Conservation (phyloP, 1,140 invertebrate species). For the Copidosoma floridanum region DNA sequence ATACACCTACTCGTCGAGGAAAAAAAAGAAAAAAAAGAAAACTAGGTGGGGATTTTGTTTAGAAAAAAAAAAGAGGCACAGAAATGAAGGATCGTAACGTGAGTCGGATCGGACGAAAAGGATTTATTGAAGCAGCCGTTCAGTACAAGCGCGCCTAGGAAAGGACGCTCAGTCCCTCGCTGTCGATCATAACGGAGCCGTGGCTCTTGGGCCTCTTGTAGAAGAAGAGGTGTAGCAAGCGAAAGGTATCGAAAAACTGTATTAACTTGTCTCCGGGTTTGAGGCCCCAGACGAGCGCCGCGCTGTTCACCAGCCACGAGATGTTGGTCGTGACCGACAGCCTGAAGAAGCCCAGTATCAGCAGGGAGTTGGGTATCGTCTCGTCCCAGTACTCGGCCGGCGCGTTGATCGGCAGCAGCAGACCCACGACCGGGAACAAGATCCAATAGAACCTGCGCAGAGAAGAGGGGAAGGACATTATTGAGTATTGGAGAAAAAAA, state of each 20-base stretch:
- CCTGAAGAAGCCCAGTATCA: constrained; percentile 68
- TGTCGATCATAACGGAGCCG: constrained; percentile 40
- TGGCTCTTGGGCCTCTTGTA: constrained; percentile 45
- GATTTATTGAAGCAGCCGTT: too few relatives aligned
- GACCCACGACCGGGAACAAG: constrained; percentile 64
- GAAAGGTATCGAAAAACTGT: constrained; percentile 36
- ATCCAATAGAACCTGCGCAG: constrained; percentile 69
- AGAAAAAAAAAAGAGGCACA: not conserved
- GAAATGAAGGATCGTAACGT: not conserved
- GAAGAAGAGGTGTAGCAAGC: constrained; percentile 41
- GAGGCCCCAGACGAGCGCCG: constrained; percentile 68
- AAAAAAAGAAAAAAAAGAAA: too few relatives aligned
- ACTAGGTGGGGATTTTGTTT: too few relatives aligned
- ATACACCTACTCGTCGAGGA: too few relatives aligned
- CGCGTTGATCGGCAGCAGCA: constrained; percentile 71
- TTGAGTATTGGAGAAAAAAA: too few relatives aligned
- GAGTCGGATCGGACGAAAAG: not conserved
- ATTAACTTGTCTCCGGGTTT: constrained; percentile 70
- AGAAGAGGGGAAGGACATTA: constrained; percentile 4
- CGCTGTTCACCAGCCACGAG: constrained; percentile 70
- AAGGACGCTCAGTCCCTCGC: constrained; percentile 40
- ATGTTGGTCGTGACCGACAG: constrained; percentile 62
- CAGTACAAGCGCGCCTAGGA: too few relatives aligned
- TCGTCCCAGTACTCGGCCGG: constrained; percentile 76
- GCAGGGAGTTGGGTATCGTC: constrained; percentile 59